Base-by-base conservation (phyloP, 2,113 vertebrate genomes). In the Setophaga petechia region DNA sequence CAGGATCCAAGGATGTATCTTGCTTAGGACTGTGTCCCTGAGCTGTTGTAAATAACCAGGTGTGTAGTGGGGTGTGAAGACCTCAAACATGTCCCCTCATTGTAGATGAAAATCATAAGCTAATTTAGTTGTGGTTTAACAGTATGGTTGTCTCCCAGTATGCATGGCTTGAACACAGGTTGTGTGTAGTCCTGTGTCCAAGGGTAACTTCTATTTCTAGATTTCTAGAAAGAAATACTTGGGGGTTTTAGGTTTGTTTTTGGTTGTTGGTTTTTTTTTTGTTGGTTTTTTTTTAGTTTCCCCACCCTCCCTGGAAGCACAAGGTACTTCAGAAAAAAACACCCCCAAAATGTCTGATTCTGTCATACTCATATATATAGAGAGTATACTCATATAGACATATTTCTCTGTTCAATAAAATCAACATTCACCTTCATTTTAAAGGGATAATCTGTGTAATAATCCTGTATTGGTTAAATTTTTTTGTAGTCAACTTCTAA, bases 171-270 rank as follows among this genome's bases (percentile, higher is more conserved):
- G 66, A 72, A 57, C 15, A 76, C 23, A 25, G 27, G 13, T 47
- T 28, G 15, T 88, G 4, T 47, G 39, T 75, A 4, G 12, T 67
- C 0, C 0, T 57, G 5, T 47, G 54, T 67, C 11, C 1, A 2
- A 69, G n/a, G 3, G 11, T 55, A 87, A 68, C 16, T 87, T 87
- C 17, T 44, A 1, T 43, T 88, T 83, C 51, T 31, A n/a, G 20
- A 31, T 43, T 90, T 83, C 51, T 31, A n/a, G 28, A 31, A 20
- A 44, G n/a, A 79, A 87, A 66, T 62, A 33, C 1, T 15, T 69
- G 12, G 6, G 5, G 7, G 3, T 4, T 77, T 35, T 20, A 30
- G 2, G 5, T 37, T 61, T 65, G 13, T 10, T n/a, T 3, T 44
- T 33, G 12, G 41, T 47, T 47, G 2, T 30, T 47, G 13, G 8